These are phyloP conservation scores for Parapristionchus giblindavisi DNA, from an alignment of 2,888 invertebrate genomes.

Conservation along the genomic window DNA sequence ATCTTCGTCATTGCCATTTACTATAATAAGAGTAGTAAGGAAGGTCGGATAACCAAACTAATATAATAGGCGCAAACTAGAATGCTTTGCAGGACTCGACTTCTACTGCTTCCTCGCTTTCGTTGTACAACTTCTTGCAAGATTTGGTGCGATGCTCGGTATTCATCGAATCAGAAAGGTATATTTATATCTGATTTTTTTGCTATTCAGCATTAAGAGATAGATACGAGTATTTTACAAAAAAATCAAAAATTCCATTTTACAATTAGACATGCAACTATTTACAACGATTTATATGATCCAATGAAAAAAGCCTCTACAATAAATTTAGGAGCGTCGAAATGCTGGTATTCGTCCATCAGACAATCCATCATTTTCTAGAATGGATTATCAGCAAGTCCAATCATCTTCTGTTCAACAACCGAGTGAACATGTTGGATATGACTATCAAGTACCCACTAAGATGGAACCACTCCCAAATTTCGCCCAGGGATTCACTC, in stretches of 20 bases:
- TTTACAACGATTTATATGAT: too few relatives aligned
- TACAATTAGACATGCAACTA: too few relatives aligned
- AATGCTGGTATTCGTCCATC: too few relatives aligned
- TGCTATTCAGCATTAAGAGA: too few relatives aligned
- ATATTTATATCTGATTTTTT: too few relatives aligned
- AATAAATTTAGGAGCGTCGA: too few relatives aligned
- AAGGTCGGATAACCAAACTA: too few relatives aligned
- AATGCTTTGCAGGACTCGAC: slow-evolving; percentile 27
- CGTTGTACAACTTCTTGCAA: slow-evolving; percentile 24
- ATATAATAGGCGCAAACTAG: not conserved
- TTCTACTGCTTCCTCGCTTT: slow-evolving; percentile 36
- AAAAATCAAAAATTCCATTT: too few relatives aligned
- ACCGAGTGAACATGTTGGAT: slow-evolving; percentile 11
- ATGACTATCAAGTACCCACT: slow-evolving; percentile 22
- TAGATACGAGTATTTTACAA: too few relatives aligned
- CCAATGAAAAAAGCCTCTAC: too few relatives aligned
- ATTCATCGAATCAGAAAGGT: slow-evolving; percentile 35
- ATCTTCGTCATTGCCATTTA: slow-evolving; percentile 39
- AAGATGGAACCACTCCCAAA: slow-evolving; percentile 33
- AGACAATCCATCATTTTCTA: not conserved
- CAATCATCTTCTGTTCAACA: not conserved
- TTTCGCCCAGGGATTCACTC: not conserved
- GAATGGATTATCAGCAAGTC: slow-evolving; percentile 32
- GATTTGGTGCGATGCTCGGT: slow-evolving; percentile 23
- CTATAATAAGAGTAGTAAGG: slow-evolving; percentile 33